phyloP scores from a whole-genome alignment of 2,113 vertebrate genomes.

The Coptodon bakossiorum region DNA sequence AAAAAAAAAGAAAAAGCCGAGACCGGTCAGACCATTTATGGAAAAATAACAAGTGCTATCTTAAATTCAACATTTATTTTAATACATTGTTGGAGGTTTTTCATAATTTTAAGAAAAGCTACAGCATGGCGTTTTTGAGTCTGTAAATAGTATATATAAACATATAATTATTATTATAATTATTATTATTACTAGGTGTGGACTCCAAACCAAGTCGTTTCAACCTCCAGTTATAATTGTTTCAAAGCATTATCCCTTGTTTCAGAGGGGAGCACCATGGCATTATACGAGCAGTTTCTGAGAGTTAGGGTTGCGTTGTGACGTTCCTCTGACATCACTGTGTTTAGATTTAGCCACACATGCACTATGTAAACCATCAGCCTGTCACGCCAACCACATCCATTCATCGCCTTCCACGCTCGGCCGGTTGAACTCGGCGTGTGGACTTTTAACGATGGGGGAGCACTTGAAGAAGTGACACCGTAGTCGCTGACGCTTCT shows the following conservation, averaged over 20 bases:
- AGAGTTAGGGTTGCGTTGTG: constrained; percentile 65
- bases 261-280: constrained; percentile 87
- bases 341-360: constrained; percentile 56
- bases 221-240: constrained; percentile 85
- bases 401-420: constrained; percentile 13
- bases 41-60: constrained; percentile 92
- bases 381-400: constrained; percentile 2
- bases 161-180: constrained; percentile 77
- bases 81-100: constrained; percentile 97
- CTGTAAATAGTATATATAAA: constrained; percentile 98
- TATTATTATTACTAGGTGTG: constrained; percentile 89
- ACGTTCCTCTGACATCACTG: constrained; percentile 55
- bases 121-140: constrained; percentile 95
- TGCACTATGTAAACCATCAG: constrained; percentile 32
- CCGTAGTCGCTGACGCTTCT: background rate
- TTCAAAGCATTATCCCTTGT: constrained; percentile 94
- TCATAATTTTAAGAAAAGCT: constrained; percentile 95
- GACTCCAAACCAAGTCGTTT: constrained; percentile 90
- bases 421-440: constrained; percentile 21
- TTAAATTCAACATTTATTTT: constrained; percentile 98
- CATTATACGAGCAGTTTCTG: constrained; percentile 78
- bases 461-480: constrained; percentile 52
- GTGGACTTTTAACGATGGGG: constrained; percentile 33
- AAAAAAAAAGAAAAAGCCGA: constrained; percentile 54
- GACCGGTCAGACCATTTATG: constrained; percentile 79